These are phyloP conservation scores for Podargus strigoides DNA, from an alignment of 2,797 vertebrate species.

Conservation along the genomic window DNA sequence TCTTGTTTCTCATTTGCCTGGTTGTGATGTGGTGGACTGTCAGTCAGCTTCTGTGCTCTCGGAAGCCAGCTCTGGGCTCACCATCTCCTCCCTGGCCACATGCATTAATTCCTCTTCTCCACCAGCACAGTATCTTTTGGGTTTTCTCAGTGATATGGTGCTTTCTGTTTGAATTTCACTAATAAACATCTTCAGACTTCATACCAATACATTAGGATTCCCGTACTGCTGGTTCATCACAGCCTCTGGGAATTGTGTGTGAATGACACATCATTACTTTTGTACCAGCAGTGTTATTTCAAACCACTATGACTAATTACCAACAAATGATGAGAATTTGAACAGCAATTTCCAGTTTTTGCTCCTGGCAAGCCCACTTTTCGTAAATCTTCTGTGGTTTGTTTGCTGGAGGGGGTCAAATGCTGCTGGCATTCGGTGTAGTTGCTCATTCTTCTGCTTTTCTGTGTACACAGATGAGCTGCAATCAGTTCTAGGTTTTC, in stretches of 20 bases:
- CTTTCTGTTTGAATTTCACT: not conserved
- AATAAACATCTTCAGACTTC: not conserved
- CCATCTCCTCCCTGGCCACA: not conserved
- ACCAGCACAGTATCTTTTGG: not conserved
- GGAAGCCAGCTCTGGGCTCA: not conserved
- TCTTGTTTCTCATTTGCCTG: too few relatives aligned
- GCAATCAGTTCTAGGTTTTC: not conserved
- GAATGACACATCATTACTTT: not conserved
- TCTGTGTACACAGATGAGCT: not conserved
- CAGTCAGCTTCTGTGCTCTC: too few relatives aligned
- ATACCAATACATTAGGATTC: not conserved
- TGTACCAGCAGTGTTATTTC: not conserved
- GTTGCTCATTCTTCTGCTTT: not conserved
- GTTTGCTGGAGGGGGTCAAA: not conserved
- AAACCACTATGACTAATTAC: not conserved
- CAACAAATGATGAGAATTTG: not conserved
- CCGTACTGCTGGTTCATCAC: accelerated
- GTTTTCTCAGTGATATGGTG: not conserved
- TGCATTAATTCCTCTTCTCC: not conserved
- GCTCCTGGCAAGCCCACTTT: not conserved
- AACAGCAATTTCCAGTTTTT: not conserved
- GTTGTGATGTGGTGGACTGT: too few relatives aligned
- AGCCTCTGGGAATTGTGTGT: not conserved
- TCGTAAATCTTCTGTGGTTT: not conserved
- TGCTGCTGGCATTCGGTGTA: accelerated